A percentile compares a stretch with the other conserved stretches of the same genome.
Conservation (phyloP, 2,113 vertebrate genomes). For the Delphinapterus leucas region DNA sequence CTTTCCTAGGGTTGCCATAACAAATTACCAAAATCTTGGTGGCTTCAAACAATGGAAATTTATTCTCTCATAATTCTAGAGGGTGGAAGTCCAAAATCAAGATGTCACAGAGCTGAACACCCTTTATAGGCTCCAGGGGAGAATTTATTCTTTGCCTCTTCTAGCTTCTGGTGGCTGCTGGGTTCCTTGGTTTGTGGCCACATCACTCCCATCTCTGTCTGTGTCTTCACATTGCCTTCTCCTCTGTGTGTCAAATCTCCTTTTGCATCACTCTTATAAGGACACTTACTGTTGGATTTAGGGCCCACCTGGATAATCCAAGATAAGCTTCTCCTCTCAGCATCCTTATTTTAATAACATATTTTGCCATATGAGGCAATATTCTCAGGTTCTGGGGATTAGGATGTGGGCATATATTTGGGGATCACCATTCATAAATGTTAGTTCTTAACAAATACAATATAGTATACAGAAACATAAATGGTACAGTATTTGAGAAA, state of each 20-base stretch:
- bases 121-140: accelerated
- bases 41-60: background rate
- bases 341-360: background rate
- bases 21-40: background rate
- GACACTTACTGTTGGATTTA: background rate
- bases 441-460: background rate
- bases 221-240: too few relatives aligned
- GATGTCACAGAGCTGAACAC: background rate
- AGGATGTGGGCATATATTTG: background rate
- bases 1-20: background rate
- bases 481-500: background rate
- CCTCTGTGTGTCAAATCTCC: too few relatives aligned
- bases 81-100: background rate
- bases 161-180: background rate
- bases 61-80: background rate
- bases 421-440: background rate
- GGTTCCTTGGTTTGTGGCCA: background rate
- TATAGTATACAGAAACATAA: background rate
- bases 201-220: accelerated
- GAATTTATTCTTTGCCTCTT: accelerated
- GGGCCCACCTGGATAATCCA: background rate
- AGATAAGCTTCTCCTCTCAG: background rate
- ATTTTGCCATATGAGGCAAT: background rate
- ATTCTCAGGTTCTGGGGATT: background rate
- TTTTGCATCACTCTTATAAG: background rate